Evolutionary conservation across 2,888 invertebrate species (phyloP).

Genomic region (Ommatoiulus sabulosus): DNA sequence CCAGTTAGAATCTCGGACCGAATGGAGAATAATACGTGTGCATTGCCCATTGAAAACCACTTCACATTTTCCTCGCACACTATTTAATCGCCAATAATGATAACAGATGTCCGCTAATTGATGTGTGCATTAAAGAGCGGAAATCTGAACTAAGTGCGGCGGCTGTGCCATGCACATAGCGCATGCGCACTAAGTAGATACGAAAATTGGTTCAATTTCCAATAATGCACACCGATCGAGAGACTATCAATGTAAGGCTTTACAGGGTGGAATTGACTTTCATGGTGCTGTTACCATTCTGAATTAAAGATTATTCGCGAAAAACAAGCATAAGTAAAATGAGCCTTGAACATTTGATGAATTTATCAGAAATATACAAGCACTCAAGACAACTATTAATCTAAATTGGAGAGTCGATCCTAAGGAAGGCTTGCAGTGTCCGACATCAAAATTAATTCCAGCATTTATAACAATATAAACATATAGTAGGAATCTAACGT

Average conservation of each 20-base stretch:
- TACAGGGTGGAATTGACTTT: background rate
- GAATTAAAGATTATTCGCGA: background rate
- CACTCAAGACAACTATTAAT: background rate
- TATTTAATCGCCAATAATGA: slow-evolving; percentile 7
- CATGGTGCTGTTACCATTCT: background rate
- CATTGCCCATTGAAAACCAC: background rate
- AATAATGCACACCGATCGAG: background rate
- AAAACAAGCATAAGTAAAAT: background rate
- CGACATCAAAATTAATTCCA: too few species aligned
- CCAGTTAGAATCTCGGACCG: background rate
- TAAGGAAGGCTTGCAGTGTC: too few species aligned
- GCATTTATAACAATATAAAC: too few species aligned
- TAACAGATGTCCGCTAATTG: slow-evolving; percentile 26
- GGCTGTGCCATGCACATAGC: background rate
- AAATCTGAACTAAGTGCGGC: background rate
- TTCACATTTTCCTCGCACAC: background rate
- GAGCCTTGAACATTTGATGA: background rate
- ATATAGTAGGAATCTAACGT: too few species aligned
- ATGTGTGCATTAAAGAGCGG: slow-evolving; percentile 18
- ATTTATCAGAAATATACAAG: background rate
- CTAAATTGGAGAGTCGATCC: too few species aligned
- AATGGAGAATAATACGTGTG: background rate
- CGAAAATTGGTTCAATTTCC: background rate
- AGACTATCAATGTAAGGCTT: background rate
- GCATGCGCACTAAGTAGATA: background rate